Conservation (phyloP, 2,113 vertebrate genomes). For the Lagopus muta region DNA sequence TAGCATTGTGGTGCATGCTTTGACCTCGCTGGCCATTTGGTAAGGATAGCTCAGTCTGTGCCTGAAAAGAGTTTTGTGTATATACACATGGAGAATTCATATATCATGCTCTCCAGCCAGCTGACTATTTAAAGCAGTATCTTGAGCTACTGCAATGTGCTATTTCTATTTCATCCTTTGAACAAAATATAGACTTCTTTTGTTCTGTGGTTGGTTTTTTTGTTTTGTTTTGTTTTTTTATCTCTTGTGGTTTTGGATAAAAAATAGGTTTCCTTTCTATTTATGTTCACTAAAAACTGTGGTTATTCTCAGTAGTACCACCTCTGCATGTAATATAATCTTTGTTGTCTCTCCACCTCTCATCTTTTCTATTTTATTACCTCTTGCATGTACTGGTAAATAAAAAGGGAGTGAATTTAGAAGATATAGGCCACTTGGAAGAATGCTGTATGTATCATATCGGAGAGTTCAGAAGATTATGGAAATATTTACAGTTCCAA, state of each 20-base stretch:
- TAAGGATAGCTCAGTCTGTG: background rate
- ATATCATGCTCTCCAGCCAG: background rate
- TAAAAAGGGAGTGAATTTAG: background rate
- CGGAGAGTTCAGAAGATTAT: background rate
- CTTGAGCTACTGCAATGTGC: background rate
- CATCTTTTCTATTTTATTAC: conserved; percentile 14
- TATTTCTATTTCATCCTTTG: background rate
- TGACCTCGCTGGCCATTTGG: background rate
- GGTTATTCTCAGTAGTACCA: background rate
- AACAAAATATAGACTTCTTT: background rate
- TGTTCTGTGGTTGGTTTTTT: background rate
- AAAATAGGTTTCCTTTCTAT: background rate
- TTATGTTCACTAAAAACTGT: conserved; percentile 1
- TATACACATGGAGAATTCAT: background rate
- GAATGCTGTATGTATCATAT: background rate
- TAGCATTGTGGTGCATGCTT: background rate
- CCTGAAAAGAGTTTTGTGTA: background rate
- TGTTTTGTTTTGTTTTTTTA: background rate
- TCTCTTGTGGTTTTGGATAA: background rate
- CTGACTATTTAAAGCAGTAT: background rate
- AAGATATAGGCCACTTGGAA: background rate
- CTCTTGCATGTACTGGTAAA: background rate
- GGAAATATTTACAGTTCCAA: conserved; percentile 7
- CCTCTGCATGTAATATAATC: conserved; percentile 9
- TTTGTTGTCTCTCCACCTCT: background rate